These are phyloP conservation scores for Sitta carolinensis DNA, from an alignment of 2,797 vertebrate species.

Conservation along the genomic window DNA sequence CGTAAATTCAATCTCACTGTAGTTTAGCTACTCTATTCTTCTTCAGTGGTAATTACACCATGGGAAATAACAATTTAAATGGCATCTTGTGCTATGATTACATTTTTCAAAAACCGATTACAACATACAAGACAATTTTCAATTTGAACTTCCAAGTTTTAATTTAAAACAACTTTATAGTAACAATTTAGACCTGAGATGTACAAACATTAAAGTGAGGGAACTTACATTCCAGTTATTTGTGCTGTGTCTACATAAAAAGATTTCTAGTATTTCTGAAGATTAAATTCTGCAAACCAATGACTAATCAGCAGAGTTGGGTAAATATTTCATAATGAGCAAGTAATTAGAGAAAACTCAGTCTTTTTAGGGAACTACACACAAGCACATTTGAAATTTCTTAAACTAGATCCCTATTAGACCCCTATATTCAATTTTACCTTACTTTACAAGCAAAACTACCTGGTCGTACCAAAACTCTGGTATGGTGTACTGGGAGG, in stretches of 20 bases:
- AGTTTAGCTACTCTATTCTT: conserved; percentile 28
- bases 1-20: conserved; percentile 50
- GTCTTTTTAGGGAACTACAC: neutral
- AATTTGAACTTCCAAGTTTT: conserved; percentile 45
- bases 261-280: neutral
- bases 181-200: conserved; percentile 8
- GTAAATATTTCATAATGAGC: neutral
- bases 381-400: neutral
- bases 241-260: neutral
- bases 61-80: conserved; percentile 50
- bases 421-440: neutral
- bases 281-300: conserved; percentile 17
- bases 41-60: conserved; percentile 14
- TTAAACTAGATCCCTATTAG: neutral
- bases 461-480: neutral
- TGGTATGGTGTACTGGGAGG: neutral
- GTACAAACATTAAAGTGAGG: neutral
- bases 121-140: conserved; percentile 21
- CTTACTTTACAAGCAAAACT: neutral
- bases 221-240: neutral
- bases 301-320: neutral
- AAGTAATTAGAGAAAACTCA: neutral
- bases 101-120: conserved; percentile 56
- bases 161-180: conserved; percentile 42
- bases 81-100: neutral